These are phyloP conservation scores for Platanista minor DNA, from an alignment of 2,113 vertebrate species.

Conservation along the genomic window DNA sequence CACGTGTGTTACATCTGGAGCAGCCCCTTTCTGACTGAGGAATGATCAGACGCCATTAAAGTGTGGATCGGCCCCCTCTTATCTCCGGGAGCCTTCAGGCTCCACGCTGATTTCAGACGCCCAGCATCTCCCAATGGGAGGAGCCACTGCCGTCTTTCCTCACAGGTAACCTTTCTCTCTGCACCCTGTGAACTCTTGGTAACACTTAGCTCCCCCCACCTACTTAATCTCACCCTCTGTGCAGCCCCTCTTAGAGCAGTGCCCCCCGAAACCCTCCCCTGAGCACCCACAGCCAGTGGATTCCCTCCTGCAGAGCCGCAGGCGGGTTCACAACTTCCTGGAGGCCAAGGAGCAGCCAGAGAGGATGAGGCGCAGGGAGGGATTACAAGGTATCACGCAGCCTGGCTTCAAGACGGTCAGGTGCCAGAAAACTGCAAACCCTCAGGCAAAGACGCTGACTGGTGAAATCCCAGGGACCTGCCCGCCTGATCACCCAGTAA, in stretches of 20 bases:
- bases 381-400: rapidly evolving
- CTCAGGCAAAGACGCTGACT: not conserved
- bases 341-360: not conserved
- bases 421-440: not conserved
- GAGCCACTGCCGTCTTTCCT: not conserved
- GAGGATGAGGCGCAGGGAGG: rapidly evolving
- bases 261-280: not conserved
- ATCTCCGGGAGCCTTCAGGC: not conserved
- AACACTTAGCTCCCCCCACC: not conserved
- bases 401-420: not conserved
- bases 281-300: not conserved
- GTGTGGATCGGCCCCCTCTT: not conserved
- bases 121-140: rapidly evolving
- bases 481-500: not conserved
- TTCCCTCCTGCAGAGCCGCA: rapidly evolving
- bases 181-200: not conserved
- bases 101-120: not conserved
- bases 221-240: not conserved
- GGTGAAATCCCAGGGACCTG: not conserved
- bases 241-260: not conserved
- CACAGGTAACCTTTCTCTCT: not conserved
- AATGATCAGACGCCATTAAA: not conserved
- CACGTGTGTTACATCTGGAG: too few relatives aligned
- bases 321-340: not conserved
- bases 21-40: not conserved